Evolutionary conservation across 1,140 invertebrate species (phyloP).

Genomic region (Solen grandis): DNA sequence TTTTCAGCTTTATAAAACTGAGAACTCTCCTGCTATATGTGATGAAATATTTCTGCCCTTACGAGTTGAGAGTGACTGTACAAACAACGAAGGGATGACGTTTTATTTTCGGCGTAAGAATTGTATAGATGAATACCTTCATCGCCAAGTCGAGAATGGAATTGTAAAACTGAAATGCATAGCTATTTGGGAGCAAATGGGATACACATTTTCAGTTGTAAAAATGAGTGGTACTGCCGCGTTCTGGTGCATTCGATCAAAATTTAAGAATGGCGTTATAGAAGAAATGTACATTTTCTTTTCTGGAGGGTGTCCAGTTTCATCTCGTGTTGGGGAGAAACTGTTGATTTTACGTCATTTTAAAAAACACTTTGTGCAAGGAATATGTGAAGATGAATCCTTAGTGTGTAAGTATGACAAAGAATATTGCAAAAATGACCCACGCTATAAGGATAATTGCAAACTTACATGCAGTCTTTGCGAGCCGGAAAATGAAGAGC

Average conservation of each 20-base stretch:
- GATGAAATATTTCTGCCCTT: conserved; percentile 53
- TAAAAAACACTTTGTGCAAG: conserved; percentile 47
- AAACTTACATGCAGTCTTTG: conserved; percentile 48
- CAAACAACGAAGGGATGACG: conserved; percentile 31
- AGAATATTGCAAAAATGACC: conserved; percentile 5
- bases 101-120: conserved; percentile 47
- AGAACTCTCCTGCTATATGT: conserved; percentile 22
- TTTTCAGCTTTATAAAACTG: conserved; percentile 46
- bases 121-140: conserved; percentile 38
- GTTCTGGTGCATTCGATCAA: conserved; percentile 43
- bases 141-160: conserved; percentile 1
- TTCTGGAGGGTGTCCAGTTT: conserved; percentile 32
- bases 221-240: conserved; percentile 24
- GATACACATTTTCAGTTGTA: conserved; percentile 43
- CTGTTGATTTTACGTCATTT: conserved; percentile 50
- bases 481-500: conserved; percentile 50
- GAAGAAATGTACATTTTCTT: conserved; percentile 38
- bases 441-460: conserved; percentile 26
- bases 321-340: conserved; percentile 14
- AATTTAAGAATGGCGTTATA: conserved; percentile 3
- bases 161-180: conserved; percentile 35
- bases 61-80: conserved; percentile 51
- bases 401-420: conserved; percentile 45
- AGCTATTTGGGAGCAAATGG: conserved; percentile 31
- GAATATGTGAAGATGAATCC: conserved; percentile 51